Conservation (phyloP, 2,888 invertebrate species). For the Drosophila tripunctata region DNA sequence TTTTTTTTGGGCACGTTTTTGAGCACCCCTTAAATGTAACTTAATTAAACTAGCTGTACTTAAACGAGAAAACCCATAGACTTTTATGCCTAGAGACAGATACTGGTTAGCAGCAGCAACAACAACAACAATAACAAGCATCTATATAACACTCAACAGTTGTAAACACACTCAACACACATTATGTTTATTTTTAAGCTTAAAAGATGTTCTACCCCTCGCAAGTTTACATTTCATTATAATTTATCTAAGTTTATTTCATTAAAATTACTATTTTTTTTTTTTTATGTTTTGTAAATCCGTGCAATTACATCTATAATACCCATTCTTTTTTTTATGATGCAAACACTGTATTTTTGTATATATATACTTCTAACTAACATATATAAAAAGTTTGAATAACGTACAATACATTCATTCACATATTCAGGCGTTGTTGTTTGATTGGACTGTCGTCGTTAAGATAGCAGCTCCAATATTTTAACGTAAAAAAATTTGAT, state of each 20-base stretch:
- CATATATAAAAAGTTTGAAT: neutral
- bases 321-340: neutral
- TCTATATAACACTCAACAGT: neutral
- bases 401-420: neutral
- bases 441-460: neutral
- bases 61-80: slow-evolving; percentile 40
- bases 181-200: slow-evolving; percentile 10
- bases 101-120: slow-evolving; percentile 7
- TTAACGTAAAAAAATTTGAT: no score
- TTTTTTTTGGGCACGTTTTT: slow-evolving; percentile 30
- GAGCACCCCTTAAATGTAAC: slow-evolving; percentile 13
- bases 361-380: slow-evolving; percentile 5
- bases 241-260: neutral
- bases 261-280: neutral
- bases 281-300: neutral
- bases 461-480: slow-evolving; percentile 19
- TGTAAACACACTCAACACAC: neutral
- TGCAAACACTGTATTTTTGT: slow-evolving; percentile 3
- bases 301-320: neutral
- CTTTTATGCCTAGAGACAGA: slow-evolving; percentile 18
- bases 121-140: slow-evolving; percentile 4
- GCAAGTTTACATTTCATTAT: neutral
- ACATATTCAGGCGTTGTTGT: slow-evolving; percentile 9
- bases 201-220: slow-evolving; percentile 20
- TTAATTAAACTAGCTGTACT: slow-evolving; percentile 43